Conservation (phyloP, 2,888 invertebrate genomes). For the Dinocampus coccinellae region DNA sequence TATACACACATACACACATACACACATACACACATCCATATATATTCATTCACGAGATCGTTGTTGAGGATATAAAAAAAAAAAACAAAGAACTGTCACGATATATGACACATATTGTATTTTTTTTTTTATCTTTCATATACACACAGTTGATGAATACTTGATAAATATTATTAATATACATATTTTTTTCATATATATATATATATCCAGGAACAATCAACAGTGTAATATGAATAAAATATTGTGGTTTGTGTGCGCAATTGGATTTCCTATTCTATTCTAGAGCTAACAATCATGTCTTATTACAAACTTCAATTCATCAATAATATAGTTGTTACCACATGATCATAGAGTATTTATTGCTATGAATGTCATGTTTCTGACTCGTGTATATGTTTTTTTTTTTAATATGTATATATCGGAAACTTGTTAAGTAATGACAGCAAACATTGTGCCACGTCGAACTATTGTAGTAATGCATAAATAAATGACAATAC, state of each 20-base stretch:
- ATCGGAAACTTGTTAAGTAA: conserved; percentile 12
- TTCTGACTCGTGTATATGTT: background rate
- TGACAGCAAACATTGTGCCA: conserved; percentile 26
- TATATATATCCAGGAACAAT: too few relatives aligned
- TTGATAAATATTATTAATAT: background rate
- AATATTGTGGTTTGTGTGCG: too few relatives aligned
- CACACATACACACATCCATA: background rate
- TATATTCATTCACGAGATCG: background rate
- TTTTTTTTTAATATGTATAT: background rate
- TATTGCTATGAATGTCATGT: background rate
- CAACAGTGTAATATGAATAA: too few relatives aligned
- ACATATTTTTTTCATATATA: too few relatives aligned
- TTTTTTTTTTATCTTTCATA: background rate
- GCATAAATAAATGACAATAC: conserved; percentile 6
- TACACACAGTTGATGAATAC: background rate
- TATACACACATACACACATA: background rate
- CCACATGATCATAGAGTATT: background rate
- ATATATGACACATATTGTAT: background rate
- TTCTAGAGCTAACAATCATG: background rate
- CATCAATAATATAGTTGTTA: background rate
- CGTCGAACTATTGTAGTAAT: conserved; percentile 2
- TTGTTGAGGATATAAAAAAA: background rate
- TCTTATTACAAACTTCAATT: background rate
- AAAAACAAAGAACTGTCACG: background rate
- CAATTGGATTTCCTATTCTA: background rate